A percentile compares a stretch with the other conserved stretches of the same genome.
These are phyloP conservation scores for Agonopterix arenella DNA, from an alignment of 2,888 invertebrate genomes.

Conservation along the genomic window DNA sequence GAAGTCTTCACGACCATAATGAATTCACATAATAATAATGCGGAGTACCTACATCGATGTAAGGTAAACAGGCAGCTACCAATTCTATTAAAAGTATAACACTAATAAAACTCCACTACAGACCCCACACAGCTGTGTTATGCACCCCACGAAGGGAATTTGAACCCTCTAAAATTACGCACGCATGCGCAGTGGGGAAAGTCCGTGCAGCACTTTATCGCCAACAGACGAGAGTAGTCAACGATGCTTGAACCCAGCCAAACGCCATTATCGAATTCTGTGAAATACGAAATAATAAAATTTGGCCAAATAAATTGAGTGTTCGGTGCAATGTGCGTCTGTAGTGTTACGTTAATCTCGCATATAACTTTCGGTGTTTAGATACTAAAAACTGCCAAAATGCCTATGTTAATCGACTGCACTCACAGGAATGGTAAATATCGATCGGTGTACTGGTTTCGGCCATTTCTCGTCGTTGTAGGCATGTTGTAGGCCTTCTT, in stretches of 20 bases:
- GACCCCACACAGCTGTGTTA: constrained; percentile 58
- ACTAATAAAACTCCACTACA: constrained; percentile 19
- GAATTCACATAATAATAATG: too few species aligned
- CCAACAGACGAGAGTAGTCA: constrained; percentile 36
- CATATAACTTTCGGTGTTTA: constrained; percentile 21
- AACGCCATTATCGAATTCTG: constrained; percentile 35
- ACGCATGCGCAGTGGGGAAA: constrained; percentile 67
- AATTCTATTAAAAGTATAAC: constrained; percentile 7
- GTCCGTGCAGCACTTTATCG: constrained; percentile 41
- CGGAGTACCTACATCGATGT: too few species aligned
- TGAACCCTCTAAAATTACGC: constrained; percentile 60
- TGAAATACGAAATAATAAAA: constrained; percentile 16
- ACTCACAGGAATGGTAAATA: constrained; percentile 66
- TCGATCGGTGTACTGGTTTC: constrained; percentile 53
- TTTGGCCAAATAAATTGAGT: constrained; percentile 18
- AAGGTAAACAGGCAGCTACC: too few species aligned
- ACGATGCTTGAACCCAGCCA: constrained; percentile 51
- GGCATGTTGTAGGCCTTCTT: too few species aligned
- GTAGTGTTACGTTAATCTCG: constrained; percentile 43
- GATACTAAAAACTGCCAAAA: constrained; percentile 28
- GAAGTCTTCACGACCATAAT: too few species aligned
- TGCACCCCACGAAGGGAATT: constrained; percentile 55
- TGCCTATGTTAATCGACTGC: constrained; percentile 60
- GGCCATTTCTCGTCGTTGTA: constrained; percentile 39
- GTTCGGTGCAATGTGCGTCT: constrained; percentile 44